Evolutionary conservation across 2,888 invertebrate species (phyloP), one percentile per base, ranked within the genome.

Genomic region (Hirtodrosophila trivittata): DNA sequence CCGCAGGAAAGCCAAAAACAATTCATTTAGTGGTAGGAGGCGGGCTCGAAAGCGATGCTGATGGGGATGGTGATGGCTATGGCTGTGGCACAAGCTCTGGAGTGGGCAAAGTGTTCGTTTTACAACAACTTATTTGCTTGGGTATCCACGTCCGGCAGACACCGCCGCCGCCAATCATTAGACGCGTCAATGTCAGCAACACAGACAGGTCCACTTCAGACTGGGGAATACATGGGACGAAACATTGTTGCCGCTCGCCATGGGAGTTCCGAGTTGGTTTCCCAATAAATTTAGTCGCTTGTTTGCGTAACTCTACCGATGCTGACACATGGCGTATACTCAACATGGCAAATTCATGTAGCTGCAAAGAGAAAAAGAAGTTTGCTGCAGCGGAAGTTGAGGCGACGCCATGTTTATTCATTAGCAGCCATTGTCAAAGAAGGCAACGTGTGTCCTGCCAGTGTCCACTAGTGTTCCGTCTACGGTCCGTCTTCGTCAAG

Each of bases 381-480:
- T 14, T 41, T 35, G 47, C 41, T 25, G 38, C 58, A 65, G 56
- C 81, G 80, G 81, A 82, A 82, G 72, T 82, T 49, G 55, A 46
- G 30, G 59, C 50, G 66, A 65, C 76, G 71, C 71, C 84, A 72
- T 78, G 78, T 78, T 72, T 84, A 84, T 82, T 82, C 82, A 82
- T 82, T 84, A 82, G 82, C 54, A 62, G 70, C 65, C 81, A 84
- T 84, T 81, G 82, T 84, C 47, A 42, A 56, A 54, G 35, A 50
- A 46, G 21, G 51, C 50, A 57, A 59, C 63, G 37, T 52, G 47
- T 46, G 35, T 38, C 56, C 54, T 56, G 52, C 16, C 18, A 32
- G 32, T 63, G 73, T 58, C 64, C 66, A 63, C 43, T 51, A 39
- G 39, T 58, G 47, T 46, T 52, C 46, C 42, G 56, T 50, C 58